Evolutionary conservation across 2,113 vertebrate genomes (phyloP).

Genomic region (Channa maculata): DNA sequence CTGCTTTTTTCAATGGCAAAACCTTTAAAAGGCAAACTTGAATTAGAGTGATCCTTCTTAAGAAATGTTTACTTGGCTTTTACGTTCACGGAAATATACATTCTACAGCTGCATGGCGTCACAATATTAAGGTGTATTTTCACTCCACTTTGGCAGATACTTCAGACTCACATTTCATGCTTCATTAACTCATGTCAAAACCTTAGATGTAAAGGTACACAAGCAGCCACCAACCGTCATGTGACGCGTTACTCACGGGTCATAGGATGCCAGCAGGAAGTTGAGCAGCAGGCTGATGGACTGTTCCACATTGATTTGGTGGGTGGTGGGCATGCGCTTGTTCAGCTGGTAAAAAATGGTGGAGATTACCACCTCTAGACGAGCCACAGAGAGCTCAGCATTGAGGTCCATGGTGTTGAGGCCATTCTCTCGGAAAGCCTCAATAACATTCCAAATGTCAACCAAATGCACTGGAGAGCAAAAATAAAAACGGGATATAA

Average conservation of each 20-base stretch:
- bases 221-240: conserved; percentile 14
- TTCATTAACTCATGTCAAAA: conserved; percentile 35
- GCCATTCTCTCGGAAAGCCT: conserved; percentile 94
- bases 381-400: conserved; percentile 91
- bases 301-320: conserved; percentile 96
- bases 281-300: conserved; percentile 95
- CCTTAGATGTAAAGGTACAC: conserved; percentile 22
- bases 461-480: conserved; percentile 91
- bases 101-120: neutral
- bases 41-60: neutral
- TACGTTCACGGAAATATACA: neutral
- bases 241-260: conserved; percentile 89
- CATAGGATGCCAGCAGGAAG: conserved; percentile 96
- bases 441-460: conserved; percentile 98
- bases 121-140: conserved; percentile 24
- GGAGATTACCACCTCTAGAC: conserved; percentile 93
- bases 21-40: conserved; percentile 19
- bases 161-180: conserved; percentile 37
- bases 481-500: neutral
- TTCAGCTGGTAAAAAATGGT: conserved; percentile 98
- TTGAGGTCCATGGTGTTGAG: conserved; percentile 93
- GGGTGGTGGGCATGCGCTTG: conserved; percentile 97
- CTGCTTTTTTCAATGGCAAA: too few species aligned
- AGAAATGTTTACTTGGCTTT: conserved; percentile 9
- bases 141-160: conserved; percentile 14